Conservation (phyloP, 2,888 invertebrate species). For the Exephanes ischioxanthus region DNA sequence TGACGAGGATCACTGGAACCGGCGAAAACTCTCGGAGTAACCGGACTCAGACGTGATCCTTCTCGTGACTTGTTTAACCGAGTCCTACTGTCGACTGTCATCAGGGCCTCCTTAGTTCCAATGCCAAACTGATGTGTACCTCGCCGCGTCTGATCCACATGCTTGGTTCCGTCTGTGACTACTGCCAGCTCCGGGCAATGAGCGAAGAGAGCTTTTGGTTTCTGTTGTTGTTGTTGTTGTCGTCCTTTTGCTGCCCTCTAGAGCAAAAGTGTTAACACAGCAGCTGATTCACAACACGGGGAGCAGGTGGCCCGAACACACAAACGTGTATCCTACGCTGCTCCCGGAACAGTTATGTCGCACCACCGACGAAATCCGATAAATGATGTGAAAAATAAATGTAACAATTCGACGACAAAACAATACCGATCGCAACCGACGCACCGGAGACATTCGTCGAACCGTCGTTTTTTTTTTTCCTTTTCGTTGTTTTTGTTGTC, state of each 20-base stretch:
- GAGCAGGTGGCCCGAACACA: slow-evolving; percentile 38
- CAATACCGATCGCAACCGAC: slow-evolving; percentile 13
- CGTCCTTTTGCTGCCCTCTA: not conserved
- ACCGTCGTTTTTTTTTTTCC: not conserved
- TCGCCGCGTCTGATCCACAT: slow-evolving; percentile 44
- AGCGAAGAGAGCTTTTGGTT: not conserved
- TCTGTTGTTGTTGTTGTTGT: not conserved
- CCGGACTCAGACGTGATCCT: slow-evolving; percentile 61
- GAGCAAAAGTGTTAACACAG: slow-evolving; percentile 8
- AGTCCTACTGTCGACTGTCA: slow-evolving; percentile 72
- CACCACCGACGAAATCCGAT: slow-evolving; percentile 42
- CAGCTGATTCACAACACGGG: slow-evolving; percentile 15
- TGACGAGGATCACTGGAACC: slow-evolving; percentile 19
- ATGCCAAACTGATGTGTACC: slow-evolving; percentile 26
- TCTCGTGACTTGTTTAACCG: slow-evolving; percentile 59
- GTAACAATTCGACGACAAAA: slow-evolving; percentile 4
- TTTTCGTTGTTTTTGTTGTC: slow-evolving; percentile 1
- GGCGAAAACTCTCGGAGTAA: slow-evolving; percentile 19
- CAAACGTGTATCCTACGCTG: slow-evolving; percentile 8
- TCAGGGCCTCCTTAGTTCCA: slow-evolving; percentile 73
- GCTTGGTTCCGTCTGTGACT: slow-evolving; percentile 8
- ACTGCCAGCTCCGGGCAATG: not conserved
- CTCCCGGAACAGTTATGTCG: slow-evolving; percentile 25
- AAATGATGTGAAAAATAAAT: not conserved
- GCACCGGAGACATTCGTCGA: slow-evolving; percentile 13